phyloP scores from a whole-genome alignment of 2,888 invertebrate species.

The Morpho deidamia region DNA sequence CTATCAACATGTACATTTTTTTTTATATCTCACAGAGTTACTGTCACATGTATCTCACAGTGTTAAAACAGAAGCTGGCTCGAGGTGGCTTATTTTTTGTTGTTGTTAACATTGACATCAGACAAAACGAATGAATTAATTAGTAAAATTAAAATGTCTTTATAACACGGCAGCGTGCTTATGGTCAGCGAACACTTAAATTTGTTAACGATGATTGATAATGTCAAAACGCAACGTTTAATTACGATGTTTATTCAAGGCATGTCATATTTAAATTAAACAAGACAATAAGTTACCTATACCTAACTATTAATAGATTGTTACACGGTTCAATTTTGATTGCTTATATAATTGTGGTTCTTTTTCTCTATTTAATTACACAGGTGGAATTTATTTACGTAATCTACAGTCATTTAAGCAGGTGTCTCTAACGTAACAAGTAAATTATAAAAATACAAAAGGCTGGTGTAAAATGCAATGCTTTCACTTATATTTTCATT shows the following conservation, averaged over 20 bases:
- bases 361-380: neutral
- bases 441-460: neutral
- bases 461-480: no score
- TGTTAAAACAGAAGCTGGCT: neutral
- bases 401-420: neutral
- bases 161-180: slow-evolving; percentile 9
- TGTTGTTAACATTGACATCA: slow-evolving; percentile 1
- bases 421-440: neutral
- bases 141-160: slow-evolving; percentile 10
- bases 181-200: slow-evolving; percentile 16
- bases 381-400: neutral
- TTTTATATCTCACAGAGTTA: neutral
- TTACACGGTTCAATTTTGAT: neutral
- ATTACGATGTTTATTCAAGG: slow-evolving; percentile 19
- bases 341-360: neutral
- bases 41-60: neutral
- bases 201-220: slow-evolving; percentile 25
- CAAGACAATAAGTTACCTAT: neutral
- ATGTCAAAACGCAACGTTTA: slow-evolving; percentile 18
- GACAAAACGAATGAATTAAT: slow-evolving; percentile 10
- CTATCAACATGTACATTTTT: neutral
- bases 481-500: no score
- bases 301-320: neutral
- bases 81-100: neutral
- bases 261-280: slow-evolving; percentile 8